These are phyloP conservation scores for Drosophila helvetica DNA, from an alignment of 2,888 invertebrate species.

Conservation along the genomic window DNA sequence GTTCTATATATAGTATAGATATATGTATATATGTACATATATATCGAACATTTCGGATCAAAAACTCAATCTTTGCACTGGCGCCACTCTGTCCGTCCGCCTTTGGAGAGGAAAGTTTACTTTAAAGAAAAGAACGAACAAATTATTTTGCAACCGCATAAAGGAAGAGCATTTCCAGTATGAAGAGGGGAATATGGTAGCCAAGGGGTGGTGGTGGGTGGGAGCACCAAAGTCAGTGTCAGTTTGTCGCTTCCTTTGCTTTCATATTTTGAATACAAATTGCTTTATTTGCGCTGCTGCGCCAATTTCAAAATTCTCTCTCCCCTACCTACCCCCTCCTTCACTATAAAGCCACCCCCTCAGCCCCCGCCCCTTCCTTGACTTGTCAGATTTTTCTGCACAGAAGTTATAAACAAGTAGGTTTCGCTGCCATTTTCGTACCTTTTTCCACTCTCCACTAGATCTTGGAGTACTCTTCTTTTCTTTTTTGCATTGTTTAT, in stretches of 20 bases:
- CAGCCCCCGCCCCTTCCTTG: conserved; percentile 38
- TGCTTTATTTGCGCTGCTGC: conserved; percentile 82
- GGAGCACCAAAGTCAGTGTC: conserved; percentile 53
- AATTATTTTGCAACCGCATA: conserved; percentile 63
- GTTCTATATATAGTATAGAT: neutral
- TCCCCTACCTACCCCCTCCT: neutral
- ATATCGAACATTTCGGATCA: conserved; percentile 25
- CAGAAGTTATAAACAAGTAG: conserved; percentile 74
- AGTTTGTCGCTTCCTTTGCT: conserved; percentile 71
- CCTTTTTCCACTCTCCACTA: conserved; percentile 54
- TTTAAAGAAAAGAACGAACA: conserved; percentile 27
- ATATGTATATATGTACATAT: neutral
- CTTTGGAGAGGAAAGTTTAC: conserved; percentile 28
- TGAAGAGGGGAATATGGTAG: neutral
- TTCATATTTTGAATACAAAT: conserved; percentile 84
- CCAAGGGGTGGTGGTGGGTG: conserved; percentile 3
- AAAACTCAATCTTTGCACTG: conserved; percentile 46
- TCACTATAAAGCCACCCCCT: neutral
- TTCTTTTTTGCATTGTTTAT: neutral
- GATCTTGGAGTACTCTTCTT: conserved; percentile 1
- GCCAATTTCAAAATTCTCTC: conserved; percentile 60
- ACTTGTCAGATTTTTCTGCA: conserved; percentile 65
- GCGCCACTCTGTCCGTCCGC: conserved; percentile 55
- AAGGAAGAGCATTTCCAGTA: conserved; percentile 23
- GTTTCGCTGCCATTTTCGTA: conserved; percentile 60